phyloP scores from a whole-genome alignment of 2,888 invertebrate genomes.

The Notodonta dromedarius region DNA sequence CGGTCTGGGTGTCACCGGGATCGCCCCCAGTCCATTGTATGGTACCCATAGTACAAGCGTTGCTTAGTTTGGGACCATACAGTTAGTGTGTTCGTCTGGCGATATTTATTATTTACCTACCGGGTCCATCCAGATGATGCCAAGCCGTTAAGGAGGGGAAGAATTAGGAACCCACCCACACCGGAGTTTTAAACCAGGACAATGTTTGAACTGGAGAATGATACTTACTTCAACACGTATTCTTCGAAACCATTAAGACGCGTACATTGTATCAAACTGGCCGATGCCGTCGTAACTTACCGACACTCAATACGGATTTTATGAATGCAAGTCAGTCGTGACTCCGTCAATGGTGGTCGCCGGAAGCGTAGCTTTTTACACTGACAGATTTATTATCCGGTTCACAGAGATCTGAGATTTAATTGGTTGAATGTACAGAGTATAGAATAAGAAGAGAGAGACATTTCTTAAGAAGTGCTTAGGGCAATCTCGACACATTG shows the following conservation, averaged over 20 bases:
- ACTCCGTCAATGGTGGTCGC: constrained; percentile 9
- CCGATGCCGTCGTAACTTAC: not conserved
- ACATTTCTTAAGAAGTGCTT: not conserved
- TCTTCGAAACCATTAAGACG: not conserved
- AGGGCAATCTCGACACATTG: too few relatives aligned
- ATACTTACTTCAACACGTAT: not conserved
- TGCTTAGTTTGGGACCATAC: too few relatives aligned
- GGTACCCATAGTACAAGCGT: too few relatives aligned
- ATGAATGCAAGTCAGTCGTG: constrained; percentile 8
- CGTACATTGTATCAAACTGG: not conserved
- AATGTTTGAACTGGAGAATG: too few relatives aligned
- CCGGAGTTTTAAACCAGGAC: too few relatives aligned
- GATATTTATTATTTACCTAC: too few relatives aligned
- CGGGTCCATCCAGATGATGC: too few relatives aligned
- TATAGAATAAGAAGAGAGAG: not conserved
- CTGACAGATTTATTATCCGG: constrained; percentile 4
- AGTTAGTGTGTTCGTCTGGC: too few relatives aligned
- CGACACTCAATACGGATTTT: constrained; percentile 2
- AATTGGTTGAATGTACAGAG: not conserved
- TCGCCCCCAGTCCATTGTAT: too few relatives aligned
- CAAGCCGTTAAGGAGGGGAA: too few relatives aligned
- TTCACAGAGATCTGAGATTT: not conserved
- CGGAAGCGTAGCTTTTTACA: constrained; percentile 9
- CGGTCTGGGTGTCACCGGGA: too few relatives aligned
- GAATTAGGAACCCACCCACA: too few relatives aligned